Evolutionary conservation across 2,888 invertebrate genomes (phyloP).

Genomic region (Chalcosyrphus nemorum): DNA sequence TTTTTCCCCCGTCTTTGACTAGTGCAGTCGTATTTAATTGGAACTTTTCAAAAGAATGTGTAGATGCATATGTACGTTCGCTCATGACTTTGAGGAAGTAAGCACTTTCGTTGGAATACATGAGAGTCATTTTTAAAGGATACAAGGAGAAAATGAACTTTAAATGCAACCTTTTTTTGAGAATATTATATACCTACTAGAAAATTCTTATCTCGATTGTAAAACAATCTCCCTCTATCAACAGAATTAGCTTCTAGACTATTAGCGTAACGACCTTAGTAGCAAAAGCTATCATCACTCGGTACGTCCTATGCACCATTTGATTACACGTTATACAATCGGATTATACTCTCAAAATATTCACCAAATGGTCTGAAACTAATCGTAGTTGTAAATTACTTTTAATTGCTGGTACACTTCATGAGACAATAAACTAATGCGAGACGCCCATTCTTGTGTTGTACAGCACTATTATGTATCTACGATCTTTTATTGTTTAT

Average conservation of each 20-base stretch:
- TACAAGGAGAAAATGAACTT: background rate
- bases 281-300: background rate
- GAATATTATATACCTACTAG: no score
- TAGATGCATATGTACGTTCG: background rate
- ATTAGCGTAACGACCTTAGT: background rate
- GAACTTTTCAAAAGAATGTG: background rate
- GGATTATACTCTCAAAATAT: background rate
- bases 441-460: background rate
- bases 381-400: background rate
- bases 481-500: background rate
- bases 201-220: no score
- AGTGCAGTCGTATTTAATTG: conserved; percentile 8
- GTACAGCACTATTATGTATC: background rate
- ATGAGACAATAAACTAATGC: background rate
- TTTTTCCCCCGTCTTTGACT: background rate
- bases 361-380: background rate
- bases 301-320: background rate
- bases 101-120: background rate
- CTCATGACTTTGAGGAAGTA: background rate
- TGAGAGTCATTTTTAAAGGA: background rate
- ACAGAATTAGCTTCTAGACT: background rate
- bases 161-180: no score
- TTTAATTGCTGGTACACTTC: background rate
- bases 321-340: background rate
- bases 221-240: no score